phyloP scores from a whole-genome alignment of 1,140 invertebrate species.

The Heliconius hermathena region DNA sequence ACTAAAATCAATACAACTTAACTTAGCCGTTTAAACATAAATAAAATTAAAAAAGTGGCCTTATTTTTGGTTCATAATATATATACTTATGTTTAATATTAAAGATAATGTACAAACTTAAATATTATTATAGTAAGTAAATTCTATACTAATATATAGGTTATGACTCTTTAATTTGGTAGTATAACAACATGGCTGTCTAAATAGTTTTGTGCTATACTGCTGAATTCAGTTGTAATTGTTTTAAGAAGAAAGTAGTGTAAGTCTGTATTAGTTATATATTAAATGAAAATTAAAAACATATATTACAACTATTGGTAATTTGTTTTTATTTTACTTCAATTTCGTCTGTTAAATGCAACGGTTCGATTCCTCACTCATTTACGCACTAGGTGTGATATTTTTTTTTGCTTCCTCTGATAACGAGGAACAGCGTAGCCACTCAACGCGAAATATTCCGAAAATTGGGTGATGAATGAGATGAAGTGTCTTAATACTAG shows the following conservation, averaged over 20 bases:
- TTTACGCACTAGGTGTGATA: too few species aligned
- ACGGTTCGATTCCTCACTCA: too few species aligned
- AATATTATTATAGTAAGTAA: not conserved
- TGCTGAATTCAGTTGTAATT: not conserved
- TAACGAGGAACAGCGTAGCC: not conserved
- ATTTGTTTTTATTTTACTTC: too few species aligned
- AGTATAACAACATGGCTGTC: not conserved
- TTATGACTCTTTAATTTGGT: not conserved
- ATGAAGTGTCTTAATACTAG: not conserved
- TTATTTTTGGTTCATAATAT: not conserved
- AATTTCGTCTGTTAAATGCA: too few species aligned
- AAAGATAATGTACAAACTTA: not conserved
- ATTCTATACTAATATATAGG: not conserved
- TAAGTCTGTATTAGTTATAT: not conserved
- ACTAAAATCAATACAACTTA: not conserved
- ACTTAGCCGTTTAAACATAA: not conserved
- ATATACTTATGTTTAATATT: not conserved
- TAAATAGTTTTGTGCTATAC: not conserved
- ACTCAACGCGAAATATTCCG: not conserved
- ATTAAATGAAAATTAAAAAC: too few species aligned
- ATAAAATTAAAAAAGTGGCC: not conserved
- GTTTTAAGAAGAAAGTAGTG: not conserved
- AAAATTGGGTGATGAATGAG: not conserved
- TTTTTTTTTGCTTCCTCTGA: too few species aligned
- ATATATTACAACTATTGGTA: too few species aligned